These are phyloP conservation scores for Pelobates fuscus DNA, from an alignment of 2,113 vertebrate species.

Conservation along the genomic window DNA sequence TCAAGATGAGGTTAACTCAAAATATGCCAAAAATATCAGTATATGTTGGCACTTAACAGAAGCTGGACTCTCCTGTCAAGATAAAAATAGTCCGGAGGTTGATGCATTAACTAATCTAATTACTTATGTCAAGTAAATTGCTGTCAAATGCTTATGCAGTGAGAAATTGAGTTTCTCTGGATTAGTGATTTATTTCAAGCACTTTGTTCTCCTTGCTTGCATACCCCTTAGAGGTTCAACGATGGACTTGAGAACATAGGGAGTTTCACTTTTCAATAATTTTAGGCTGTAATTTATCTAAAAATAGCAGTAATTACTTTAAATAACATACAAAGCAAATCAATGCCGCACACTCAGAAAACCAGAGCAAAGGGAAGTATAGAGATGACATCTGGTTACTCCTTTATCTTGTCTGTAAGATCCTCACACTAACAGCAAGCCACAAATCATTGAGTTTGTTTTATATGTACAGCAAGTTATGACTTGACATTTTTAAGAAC, in stretches of 20 bases:
- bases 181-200: neutral
- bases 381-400: neutral
- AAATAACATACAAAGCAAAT: neutral
- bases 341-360: neutral
- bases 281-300: neutral
- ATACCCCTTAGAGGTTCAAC: neutral
- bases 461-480: neutral
- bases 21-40: neutral
- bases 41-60: neutral
- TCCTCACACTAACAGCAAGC: neutral
- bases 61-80: neutral
- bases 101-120: slow-evolving; percentile 7
- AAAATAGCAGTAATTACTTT: neutral
- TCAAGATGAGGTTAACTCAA: too few species aligned
- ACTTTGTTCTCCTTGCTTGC: neutral
- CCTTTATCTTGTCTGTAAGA: neutral
- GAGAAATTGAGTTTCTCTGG: neutral
- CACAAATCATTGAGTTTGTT: neutral
- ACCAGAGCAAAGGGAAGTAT: neutral
- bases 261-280: neutral
- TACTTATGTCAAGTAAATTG: neutral
- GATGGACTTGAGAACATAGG: neutral
- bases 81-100: slow-evolving; percentile 5
- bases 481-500: neutral
- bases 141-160: neutral